Base-by-base conservation (phyloP, 2,797 vertebrate species). In the Urocyon cinereoargenteus region DNA sequence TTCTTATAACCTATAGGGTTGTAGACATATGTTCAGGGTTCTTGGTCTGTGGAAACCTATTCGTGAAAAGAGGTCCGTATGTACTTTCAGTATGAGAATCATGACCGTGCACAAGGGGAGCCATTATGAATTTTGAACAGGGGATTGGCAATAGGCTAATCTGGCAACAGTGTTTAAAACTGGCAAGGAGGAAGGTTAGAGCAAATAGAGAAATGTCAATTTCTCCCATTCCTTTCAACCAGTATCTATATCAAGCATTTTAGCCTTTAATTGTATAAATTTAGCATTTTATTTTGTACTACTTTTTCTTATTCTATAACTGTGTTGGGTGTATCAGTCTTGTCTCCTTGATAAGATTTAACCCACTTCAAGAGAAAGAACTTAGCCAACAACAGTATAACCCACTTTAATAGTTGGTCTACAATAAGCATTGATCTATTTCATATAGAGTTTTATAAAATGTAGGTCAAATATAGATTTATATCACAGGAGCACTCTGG, bases 391-490 rank as follows among this genome's bases (percentile, higher is more conserved):
- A 19, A n/a, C 12, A 36, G 7, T 21, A 21, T 57, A 55, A 16
- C 34, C 9, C 10, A 24, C 66, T 15, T n/a, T 10, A 57, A 21
- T 11, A n/a, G 31, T n/a, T 55, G 21, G 36, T 34, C 24, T 75
- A 18, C 18, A 40, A 15, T 9, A 55, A 70, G n/a, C 45, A 82
- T 53, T 26, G 15, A 51, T 61, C 19, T 24, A 16, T 62, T 95
- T 85, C 59, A 51, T 22, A 21, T 31, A 66, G 4, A 18, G 22
- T 64, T 91, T 62, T 51, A 93, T 79, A 31, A 49, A 94, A 87
- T 31, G 6, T 70, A 62, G 61, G 51, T 62, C 53, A 64, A 83
- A 92, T 40, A 59, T 1, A 72, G 36, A 68, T 68, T 62, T 34
- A 19, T 3, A 8, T 86, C 75, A 57, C 49, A 83, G 53, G 49